Evolutionary conservation across 2,888 invertebrate species (phyloP), one percentile per base, ranked within the genome.

Genomic region (Aspidiotus destructor): DNA sequence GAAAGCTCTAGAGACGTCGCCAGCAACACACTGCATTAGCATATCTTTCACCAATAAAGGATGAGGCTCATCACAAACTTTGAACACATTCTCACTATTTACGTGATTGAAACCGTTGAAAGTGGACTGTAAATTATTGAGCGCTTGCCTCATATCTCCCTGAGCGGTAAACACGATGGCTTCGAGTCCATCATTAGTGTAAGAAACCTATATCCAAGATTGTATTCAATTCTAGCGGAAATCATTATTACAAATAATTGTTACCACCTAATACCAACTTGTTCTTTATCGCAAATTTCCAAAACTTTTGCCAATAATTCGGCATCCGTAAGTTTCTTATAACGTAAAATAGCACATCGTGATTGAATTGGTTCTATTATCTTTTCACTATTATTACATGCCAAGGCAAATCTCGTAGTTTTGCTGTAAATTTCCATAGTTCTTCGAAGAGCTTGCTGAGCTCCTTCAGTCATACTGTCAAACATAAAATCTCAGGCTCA

Each of bases 351-450:
- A 0, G 98, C 98, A 80, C 99, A 99, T 42, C 99, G 85, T 0
- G 98, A 98, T 78, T 99, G 99, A 73, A 99, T 97, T 0, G 99
- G 94, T 78, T 99, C 97, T 72, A 99, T 99, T 70, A 99, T 96
- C 80, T 97, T 97, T 77, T 98, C 98, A 70, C 95, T 96, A 73
- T 92, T 92, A 79, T 99, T 99, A 76, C 99, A 99, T 16, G 99
- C 99, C 8, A 99, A 81, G 0, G 97, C 97, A 79, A 99, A 99
- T 71, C 99, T 82, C 0, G 99, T 99, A 0, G 98, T 99, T 76
- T 87, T 88, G 68, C 95, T 95, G 79, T 95, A 98, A 71, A 98
- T 85, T 80, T 99, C 99, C 98, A 99, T 99, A 1, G 97, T 99
- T 72, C 98, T 84, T 17, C 99, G 84, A 68, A 99, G 79, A 0